Evolutionary conservation across 1,140 invertebrate genomes (phyloP), one percentile per base, ranked within the genome.

Genomic region (Physella acuta): DNA sequence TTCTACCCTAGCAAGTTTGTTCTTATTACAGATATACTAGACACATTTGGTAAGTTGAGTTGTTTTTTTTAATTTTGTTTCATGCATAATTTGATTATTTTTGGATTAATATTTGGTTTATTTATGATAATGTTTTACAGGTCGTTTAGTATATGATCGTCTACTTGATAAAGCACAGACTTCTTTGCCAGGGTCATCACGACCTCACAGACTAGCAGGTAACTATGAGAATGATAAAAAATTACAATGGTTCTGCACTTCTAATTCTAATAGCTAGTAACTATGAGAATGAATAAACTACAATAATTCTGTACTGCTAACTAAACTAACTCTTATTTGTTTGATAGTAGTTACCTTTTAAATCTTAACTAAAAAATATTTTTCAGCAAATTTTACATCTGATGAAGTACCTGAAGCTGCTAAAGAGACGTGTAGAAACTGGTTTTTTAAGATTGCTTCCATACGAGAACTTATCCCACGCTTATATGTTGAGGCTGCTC

Each of bases 1-100:
- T 98, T 98, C 86, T 99, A 98, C 88, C 96, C 97, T 0, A 97
- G 94, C 85, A 98, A 98, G 88, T 99, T 95, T 89, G 93, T 97
- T 34, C 88, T 98, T 1, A 92, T 98, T 52, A 97, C 94, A 53
- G 95, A 98, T 82, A 94, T 98, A 71, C 86, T 99, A 58, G 95
- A 98, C 82, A 94, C 91, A 78, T 98, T 99, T 89, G 95, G 95
- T 52, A 89, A 81, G 73, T 55, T 17, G 14, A 30, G 4, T 16
- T 59, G 31, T 58, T 8, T 30, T 5, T 51, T 56, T 5, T 2
- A 55, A 8, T 30, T 55, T 55, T 55, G 53, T 8, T 20, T 8
- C 53, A 55, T 24, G 8, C 8, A 24, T 55, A 30, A 30, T 8
- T 55, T 14, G 53, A 24, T 24, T 55, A 55, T 55, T 55, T 55